Evolutionary conservation across 2,888 invertebrate species (phyloP).

Genomic region (Oligia fasciuncula): DNA sequence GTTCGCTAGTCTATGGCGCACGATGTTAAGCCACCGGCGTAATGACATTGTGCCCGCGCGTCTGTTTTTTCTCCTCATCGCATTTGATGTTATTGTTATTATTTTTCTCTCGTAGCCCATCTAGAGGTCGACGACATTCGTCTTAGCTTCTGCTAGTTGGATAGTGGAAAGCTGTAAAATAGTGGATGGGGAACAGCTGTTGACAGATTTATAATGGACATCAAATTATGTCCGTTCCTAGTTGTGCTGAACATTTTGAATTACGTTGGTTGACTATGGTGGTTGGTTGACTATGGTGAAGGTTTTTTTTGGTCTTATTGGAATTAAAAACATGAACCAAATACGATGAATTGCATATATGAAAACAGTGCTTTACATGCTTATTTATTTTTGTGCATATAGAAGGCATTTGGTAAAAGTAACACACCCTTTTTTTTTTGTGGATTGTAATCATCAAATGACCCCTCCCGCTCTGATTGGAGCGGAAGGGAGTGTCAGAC

Average conservation of each 20-base stretch:
- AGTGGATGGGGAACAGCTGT: slow-evolving; percentile 8
- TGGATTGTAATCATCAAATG: too few relatives aligned
- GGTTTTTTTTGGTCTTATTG: background rate
- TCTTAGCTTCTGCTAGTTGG: slow-evolving; percentile 61
- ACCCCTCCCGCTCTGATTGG: too few relatives aligned
- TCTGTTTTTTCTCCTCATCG: slow-evolving; percentile 86
- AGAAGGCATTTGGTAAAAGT: background rate
- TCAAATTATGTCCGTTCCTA: background rate
- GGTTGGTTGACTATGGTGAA: background rate
- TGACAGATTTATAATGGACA: background rate
- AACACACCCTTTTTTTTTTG: too few relatives aligned
- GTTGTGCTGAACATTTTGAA: background rate
- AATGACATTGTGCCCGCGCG: slow-evolving; percentile 86
- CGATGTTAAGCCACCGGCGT: slow-evolving; percentile 80
- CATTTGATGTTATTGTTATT: slow-evolving; percentile 89
- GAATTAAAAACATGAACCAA: background rate
- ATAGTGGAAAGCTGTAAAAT: slow-evolving; percentile 30
- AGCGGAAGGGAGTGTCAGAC: too few relatives aligned
- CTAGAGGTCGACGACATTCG: slow-evolving; percentile 78
- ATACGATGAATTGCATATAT: background rate
- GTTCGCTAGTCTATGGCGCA: slow-evolving; percentile 77
- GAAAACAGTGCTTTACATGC: background rate
- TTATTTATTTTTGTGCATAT: background rate
- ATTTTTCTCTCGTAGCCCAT: slow-evolving; percentile 83
- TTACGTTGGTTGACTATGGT: background rate